Conservation (phyloP, 2,797 vertebrate genomes). For the Coracias cyanogaster region DNA sequence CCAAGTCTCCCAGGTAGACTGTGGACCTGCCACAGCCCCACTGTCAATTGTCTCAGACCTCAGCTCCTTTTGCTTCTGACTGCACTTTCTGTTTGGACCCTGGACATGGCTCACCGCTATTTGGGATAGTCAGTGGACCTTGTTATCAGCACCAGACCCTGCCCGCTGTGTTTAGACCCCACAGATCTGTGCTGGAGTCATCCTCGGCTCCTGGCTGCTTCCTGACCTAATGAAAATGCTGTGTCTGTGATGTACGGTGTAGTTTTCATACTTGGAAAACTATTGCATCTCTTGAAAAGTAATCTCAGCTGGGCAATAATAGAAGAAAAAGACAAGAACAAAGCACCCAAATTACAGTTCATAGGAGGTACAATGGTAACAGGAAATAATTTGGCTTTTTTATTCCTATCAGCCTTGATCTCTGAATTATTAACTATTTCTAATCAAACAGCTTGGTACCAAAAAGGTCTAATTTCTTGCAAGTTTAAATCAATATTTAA, state of each 20-base stretch:
- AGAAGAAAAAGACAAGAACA: not conserved
- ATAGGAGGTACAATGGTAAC: not conserved
- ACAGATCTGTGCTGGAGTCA: not conserved
- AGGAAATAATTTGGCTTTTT: not conserved
- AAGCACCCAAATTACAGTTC: not conserved
- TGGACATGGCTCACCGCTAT: fast-evolving
- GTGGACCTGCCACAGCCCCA: not conserved
- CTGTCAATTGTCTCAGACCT: not conserved
- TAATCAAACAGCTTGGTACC: not conserved
- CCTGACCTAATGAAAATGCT: not conserved
- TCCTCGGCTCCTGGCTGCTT: not conserved
- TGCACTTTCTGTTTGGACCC: not conserved
- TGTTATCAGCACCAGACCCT: not conserved
- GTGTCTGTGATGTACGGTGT: fast-evolving
- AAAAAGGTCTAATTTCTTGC: not conserved
- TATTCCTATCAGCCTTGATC: not conserved
- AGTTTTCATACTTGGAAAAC: not conserved
- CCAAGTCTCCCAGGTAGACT: not conserved
- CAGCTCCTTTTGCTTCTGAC: not conserved
- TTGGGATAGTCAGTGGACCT: fast-evolving
- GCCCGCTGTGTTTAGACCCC: not conserved
- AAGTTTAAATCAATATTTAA: not conserved
- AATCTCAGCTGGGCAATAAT: not conserved
- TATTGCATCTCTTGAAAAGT: not conserved
- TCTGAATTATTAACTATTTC: not conserved